Evolutionary conservation across 64 coral and sea anemone genomes (phyloP), one percentile per base, ranked within the genome.

Genomic region (Dendrophyllia cribrosa): DNA sequence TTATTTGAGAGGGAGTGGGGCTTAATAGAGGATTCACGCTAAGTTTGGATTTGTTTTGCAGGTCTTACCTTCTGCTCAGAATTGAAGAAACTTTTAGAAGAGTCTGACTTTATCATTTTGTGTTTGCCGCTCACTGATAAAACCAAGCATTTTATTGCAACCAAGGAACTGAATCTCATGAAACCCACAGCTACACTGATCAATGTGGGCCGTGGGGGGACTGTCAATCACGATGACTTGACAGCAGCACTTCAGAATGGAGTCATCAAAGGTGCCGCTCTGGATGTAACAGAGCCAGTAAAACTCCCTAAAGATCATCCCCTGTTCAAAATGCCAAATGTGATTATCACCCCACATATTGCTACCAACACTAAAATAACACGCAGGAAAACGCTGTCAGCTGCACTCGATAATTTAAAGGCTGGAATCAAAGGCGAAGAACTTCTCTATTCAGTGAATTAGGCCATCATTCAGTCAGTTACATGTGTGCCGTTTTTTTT

Each of bases 121-220:
- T 51, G 85, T 15, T 7, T 71, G 10, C 86, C 92, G 53, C 34
- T 83, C 15, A 89, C 92, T 14, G 51, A 76, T 5, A 25, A 94
- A 48, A 89, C 92, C 23, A 89, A 45, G 51, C 79, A 94, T 50
- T 72, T 94, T 43, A 94, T 94, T 15, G 49, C 85, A 12, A 45
- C 86, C 3, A 76, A 88, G 58, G 85, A 94, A 26, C 76, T 94
- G 22, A 34, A 25, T 64, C 21, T 73, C 19, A 94, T 94, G 92
- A 94, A 94, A n/a, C 77, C 92, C 20, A 83, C 92, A 44, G 92
- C 86, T 4, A 89, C 66, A 1, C 53, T 94, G 53, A 87, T 94
- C 24, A 94, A 89, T 52, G 78, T 94, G 51, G 86, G 84, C 49
- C 85, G 86, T 16, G 86, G 76, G 34, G 74, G 76, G 47, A 85